Percentiles rank a stretch among this genome's conserved stretches.
phyloP scores from a whole-genome alignment of 2,797 vertebrate species.

The Fistularia tabacaria region DNA sequence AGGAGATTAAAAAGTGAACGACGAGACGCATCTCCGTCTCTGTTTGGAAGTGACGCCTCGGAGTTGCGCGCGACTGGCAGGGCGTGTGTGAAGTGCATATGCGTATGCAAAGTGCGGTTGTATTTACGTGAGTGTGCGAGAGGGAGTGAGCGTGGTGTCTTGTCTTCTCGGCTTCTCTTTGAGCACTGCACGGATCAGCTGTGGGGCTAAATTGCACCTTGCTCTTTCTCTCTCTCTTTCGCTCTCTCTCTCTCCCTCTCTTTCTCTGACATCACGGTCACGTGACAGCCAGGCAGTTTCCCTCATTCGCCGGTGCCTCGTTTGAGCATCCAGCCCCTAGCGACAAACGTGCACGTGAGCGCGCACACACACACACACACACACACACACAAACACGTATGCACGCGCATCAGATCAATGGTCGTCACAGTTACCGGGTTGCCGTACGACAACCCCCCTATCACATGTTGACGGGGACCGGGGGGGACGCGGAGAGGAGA shows the following conservation, averaged over 20 bases:
- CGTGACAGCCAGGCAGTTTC: constrained; percentile 62
- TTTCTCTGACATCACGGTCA: constrained; percentile 73
- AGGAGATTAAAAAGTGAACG: constrained; percentile 33
- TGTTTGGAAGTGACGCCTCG: constrained; percentile 22
- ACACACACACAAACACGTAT: constrained; percentile 13
- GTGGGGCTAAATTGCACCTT: constrained; percentile 71
- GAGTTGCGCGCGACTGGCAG: constrained; percentile 21
- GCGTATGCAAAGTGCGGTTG: constrained; percentile 26
- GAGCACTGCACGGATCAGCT: constrained; percentile 69
- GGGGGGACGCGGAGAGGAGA: constrained; percentile 21
- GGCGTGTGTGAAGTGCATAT: constrained; percentile 23
- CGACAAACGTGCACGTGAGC: constrained; percentile 41
- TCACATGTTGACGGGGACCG: constrained; percentile 37
- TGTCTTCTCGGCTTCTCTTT: constrained; percentile 62
- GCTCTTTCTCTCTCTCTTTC: constrained; percentile 42
- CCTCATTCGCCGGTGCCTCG: constrained; percentile 65
- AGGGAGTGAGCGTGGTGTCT: constrained; percentile 43
- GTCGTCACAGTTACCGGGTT: constrained; percentile 33
- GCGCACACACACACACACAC: constrained; percentile 22
- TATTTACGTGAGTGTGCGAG: constrained; percentile 30
- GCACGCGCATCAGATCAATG: constrained; percentile 25
- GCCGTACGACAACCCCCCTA: constrained; percentile 34
- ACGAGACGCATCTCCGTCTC: constrained; percentile 23
- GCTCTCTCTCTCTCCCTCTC: constrained; percentile 49
- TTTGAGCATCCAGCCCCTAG: constrained; percentile 54